Conservation (phyloP, 2,797 vertebrate genomes). For the Poliocrania exsul region DNA sequence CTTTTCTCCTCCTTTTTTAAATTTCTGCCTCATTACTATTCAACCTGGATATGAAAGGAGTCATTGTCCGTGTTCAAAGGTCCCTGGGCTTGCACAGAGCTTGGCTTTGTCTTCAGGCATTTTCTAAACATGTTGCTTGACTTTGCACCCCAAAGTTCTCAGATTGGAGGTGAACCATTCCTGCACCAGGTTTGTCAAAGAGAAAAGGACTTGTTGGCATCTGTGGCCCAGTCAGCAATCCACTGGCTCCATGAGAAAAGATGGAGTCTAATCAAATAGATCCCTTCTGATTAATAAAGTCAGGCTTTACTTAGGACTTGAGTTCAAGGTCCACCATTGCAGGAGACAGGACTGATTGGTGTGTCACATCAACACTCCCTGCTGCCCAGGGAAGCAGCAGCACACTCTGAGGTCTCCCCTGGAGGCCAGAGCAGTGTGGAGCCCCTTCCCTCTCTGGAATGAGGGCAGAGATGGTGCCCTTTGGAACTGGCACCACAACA, state of each 20-base stretch:
- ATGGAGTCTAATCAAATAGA: background rate
- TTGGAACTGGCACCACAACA: too few species aligned
- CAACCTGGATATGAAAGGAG: background rate
- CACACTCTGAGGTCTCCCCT: background rate
- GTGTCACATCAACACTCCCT: background rate
- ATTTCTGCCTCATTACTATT: background rate
- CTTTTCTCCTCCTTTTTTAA: too few species aligned
- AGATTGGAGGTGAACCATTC: background rate
- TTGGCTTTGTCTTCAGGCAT: background rate
- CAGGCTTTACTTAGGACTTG: background rate
- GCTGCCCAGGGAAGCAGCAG: background rate
- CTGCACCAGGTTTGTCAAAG: background rate
- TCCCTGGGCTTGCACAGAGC: background rate
- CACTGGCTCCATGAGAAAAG: background rate
- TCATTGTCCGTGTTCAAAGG: background rate
- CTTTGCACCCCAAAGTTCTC: background rate
- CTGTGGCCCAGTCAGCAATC: background rate
- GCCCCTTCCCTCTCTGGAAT: fast-evolving
- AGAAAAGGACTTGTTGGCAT: background rate
- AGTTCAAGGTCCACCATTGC: background rate
- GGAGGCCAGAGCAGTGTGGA: background rate
- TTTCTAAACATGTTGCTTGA: background rate
- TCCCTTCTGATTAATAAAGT: background rate
- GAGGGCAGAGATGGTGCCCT: background rate
- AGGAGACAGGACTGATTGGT: background rate